phyloP scores from a whole-genome alignment of 2,888 invertebrate genomes.

The Caenorhabditis drosophilae region DNA sequence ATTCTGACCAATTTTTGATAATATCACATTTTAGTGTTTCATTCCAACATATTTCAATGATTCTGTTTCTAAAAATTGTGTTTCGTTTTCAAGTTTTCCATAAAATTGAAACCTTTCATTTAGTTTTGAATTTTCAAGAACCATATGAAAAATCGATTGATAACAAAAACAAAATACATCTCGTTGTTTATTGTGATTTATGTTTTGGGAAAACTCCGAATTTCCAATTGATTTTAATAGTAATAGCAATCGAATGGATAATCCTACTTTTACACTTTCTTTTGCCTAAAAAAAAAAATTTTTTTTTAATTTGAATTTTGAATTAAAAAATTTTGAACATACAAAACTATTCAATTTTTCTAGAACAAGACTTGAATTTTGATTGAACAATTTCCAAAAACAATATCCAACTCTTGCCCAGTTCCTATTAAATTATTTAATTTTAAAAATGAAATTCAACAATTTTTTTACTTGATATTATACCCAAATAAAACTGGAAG shows the following conservation, averaged over 20 bases:
- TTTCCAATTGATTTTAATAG: constrained; percentile 2
- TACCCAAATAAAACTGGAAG: constrained; percentile 7
- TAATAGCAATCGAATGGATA: background rate
- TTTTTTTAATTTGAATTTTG: background rate
- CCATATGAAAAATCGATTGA: constrained; percentile 12
- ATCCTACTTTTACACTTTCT: constrained; percentile 5
- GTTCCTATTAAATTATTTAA: background rate
- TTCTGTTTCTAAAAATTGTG: constrained; percentile 6
- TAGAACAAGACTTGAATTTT: constrained; percentile 1
- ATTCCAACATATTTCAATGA: constrained; percentile 9
- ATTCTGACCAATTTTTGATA: constrained; percentile 5
- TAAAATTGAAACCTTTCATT: too few species aligned
- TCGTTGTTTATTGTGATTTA: background rate
- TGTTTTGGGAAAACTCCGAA: constrained; percentile 2
- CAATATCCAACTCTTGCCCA: constrained; percentile 4
- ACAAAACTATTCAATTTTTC: constrained; percentile 16
- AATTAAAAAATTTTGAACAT: background rate
- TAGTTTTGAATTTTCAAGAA: background rate
- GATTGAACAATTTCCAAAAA: constrained; percentile 17
- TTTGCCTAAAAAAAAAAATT: constrained; percentile 3
- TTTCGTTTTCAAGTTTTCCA: too few species aligned
- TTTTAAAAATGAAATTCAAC: background rate
- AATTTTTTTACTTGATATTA: background rate
- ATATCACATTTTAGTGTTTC: constrained; percentile 8
- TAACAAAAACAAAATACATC: constrained; percentile 8